Evolutionary conservation across 1,140 invertebrate species (phyloP).

Genomic region (Melitaea cinxia): DNA sequence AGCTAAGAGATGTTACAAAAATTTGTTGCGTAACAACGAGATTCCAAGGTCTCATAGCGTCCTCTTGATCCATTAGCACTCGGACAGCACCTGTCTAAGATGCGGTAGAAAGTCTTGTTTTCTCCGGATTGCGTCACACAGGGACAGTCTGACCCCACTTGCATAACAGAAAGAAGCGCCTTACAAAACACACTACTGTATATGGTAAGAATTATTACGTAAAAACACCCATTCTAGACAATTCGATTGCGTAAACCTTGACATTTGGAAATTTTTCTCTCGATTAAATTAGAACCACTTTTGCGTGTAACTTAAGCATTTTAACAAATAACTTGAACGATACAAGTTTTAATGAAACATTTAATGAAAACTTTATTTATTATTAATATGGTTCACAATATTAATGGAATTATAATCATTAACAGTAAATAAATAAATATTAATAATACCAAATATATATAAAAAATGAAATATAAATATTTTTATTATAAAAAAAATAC

Average conservation of each 20-base stretch:
- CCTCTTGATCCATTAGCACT: constrained; percentile 31
- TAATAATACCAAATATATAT: no score
- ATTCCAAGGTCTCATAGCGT: constrained; percentile 24
- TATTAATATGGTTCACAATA: no score
- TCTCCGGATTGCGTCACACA: constrained; percentile 65
- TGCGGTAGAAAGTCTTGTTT: constrained; percentile 70
- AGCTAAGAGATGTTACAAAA: constrained; percentile 18
- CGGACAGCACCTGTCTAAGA: constrained; percentile 38
- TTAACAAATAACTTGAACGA: no score
- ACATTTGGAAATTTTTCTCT: constrained; percentile 61
- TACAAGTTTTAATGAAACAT: no score
- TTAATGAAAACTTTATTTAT: no score
- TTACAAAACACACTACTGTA: constrained; percentile 68
- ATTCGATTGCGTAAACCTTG: constrained; percentile 67
- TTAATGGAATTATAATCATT: no score
- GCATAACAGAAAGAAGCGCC: constrained; percentile 64
- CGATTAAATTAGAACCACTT: constrained; percentile 6
- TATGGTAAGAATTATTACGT: constrained; percentile 67
- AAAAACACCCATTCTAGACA: constrained; percentile 62
- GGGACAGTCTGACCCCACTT: constrained; percentile 66
- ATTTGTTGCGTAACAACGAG: neutral
- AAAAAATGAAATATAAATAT: no score
- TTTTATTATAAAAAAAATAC: no score
- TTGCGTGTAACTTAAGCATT: no score
- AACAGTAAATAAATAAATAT: no score